Base-by-base conservation (phyloP, 2,888 invertebrate genomes). In the Argyra leucocephala region DNA sequence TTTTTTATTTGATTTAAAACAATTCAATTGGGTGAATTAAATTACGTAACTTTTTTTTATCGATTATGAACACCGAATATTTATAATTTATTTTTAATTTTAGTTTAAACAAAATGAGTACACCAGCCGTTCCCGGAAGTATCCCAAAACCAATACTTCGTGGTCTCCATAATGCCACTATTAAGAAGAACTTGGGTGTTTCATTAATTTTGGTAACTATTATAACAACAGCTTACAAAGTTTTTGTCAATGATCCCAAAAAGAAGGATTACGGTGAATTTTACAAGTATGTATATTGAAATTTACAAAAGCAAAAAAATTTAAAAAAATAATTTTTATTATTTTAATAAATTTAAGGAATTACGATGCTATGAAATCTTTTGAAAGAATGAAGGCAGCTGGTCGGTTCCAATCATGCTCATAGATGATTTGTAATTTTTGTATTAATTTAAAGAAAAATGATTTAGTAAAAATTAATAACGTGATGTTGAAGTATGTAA, bases 221-320 rank as follows among this genome's bases (percentile, higher is more conserved):
- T 0, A 74, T 77, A 3, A 85, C 84, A 0, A 61, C 80, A 0
- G 75, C 76, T 1, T 76, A 79, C 67, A 86, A 88, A 71, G 3
- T 81, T 0, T 37, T 83, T 0, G 71, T 86, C 23, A 82, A 80
- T 63, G 79, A 83, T 61, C 82, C 83, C 0, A 83, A 85, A 64
- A 86, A 83, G 71, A 74, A 78, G 12, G 80, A 76, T 63, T 91
- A 91, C 71, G 86, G 83, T 57, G 87, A 89, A 48, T 93, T 87
- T 76, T 90, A 91, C 83, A 87, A 83, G 93, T 92, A 82, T 82
- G 81, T 63, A 10, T 9, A 37, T 5, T 36, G 12, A 15, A 22
- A 2, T 31, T 22, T 18, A 6, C 12, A 23, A 6, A 21, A 22
- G 1, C 18, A 9, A 6, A 48, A 37, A 48, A 7, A 0, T 10